phyloP scores from a whole-genome alignment of 2,797 vertebrate genomes.

The Cossypha polioptera region DNA sequence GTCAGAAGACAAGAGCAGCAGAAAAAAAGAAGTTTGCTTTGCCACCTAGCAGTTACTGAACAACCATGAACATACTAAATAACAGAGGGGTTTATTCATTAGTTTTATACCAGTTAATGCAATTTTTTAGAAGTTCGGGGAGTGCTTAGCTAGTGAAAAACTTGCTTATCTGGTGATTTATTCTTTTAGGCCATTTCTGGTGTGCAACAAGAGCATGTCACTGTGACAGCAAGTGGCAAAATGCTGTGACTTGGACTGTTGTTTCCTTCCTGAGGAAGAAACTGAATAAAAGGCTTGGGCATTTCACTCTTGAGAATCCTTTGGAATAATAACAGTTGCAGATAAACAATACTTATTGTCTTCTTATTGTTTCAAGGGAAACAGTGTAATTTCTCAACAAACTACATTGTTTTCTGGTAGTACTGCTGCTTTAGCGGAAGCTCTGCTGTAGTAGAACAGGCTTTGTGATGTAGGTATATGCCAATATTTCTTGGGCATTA shows the following conservation, averaged over 20 bases:
- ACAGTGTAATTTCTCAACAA: not conserved
- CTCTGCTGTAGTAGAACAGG: not conserved
- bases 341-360: not conserved
- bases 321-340: slow-evolving; percentile 2
- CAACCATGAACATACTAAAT: not conserved
- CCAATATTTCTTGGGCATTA: not conserved
- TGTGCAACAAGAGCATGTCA: not conserved
- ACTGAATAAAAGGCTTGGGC: not conserved
- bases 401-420: not conserved
- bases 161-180: slow-evolving; percentile 27
- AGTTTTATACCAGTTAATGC: slow-evolving; percentile 26
- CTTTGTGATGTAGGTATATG: not conserved
- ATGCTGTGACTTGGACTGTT: not conserved
- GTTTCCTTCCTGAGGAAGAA: not conserved
- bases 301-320: not conserved
- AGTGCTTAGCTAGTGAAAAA: slow-evolving; percentile 34
- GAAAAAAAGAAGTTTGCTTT: not conserved
- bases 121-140: slow-evolving; percentile 17
- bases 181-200: slow-evolving; percentile 39
- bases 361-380: not conserved
- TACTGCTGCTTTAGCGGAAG: not conserved
- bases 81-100: slow-evolving; percentile 30
- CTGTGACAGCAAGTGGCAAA: not conserved
- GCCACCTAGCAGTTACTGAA: not conserved
- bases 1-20: not conserved